Evolutionary conservation across 1,140 invertebrate species (phyloP), one percentile per base, ranked within the genome.

Genomic region (Periplaneta americana): DNA sequence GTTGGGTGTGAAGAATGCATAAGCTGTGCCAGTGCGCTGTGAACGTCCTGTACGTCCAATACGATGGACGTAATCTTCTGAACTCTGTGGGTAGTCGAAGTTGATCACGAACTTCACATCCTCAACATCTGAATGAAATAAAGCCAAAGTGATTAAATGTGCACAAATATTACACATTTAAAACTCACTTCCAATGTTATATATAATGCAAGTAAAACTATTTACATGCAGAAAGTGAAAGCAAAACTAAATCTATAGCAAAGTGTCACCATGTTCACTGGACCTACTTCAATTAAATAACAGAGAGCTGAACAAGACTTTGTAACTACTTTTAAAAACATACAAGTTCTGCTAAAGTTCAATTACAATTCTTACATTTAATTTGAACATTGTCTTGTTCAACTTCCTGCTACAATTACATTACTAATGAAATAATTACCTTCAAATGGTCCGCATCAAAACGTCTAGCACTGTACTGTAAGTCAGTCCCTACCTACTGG

Each of bases 81-180:
- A 98, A 88, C 97, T 97, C 85, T 96, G 98, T 28, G 99, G 98
- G 90, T 99, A 99, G 89, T 99, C 99, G 92, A 96, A 99, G 92
- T 99, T 99, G 87, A 99, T 98, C 66, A 99, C 99, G 92, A 98
- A 99, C 89, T 99, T 99, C 81, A 99, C 98, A 91, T 99, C 99
- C 90, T 99, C 97, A 87, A 99, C 98, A 94, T 99, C 98, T 99
- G 91, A 39, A 81, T 48, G 34, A 79, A 80, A 80, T 36, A n/a
- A 57, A 80, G 10, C 28, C 18, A 17, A 13, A 15, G 17, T 80
- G 39, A 48, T 0, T 28, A 66, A 6, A 11, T 2, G 22, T n/a
- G 28, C 6, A 66, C 48, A n/a, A n/a, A 48, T 48, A n/a, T 66
- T 22, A 28, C 10, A n/a, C 28, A 11, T 66, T 66, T n/a, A n/a